phyloP scores from a whole-genome alignment of 2,797 vertebrate genomes.

The Lacerta viridis region DNA sequence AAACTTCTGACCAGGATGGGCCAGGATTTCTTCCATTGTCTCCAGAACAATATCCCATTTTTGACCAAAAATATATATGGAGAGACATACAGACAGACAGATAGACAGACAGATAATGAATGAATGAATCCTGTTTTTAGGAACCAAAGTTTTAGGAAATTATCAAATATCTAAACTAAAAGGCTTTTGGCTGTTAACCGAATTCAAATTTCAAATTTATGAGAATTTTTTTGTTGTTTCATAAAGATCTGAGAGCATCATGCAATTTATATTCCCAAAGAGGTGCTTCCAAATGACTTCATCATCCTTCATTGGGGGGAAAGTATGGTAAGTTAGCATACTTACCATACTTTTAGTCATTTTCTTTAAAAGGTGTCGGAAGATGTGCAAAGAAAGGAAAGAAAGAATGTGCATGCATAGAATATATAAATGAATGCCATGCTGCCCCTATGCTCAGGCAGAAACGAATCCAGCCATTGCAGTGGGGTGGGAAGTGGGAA shows the following conservation, averaged over 20 bases:
- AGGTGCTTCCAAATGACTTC: conserved; percentile 59
- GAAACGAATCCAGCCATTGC: background rate
- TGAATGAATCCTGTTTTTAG: conserved; percentile 61
- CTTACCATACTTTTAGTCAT: too few species aligned
- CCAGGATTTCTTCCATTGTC: background rate
- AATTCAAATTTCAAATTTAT: conserved; percentile 63
- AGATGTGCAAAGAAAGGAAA: conserved; percentile 23
- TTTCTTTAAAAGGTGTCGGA: conserved; percentile 32
- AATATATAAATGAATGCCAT: background rate
- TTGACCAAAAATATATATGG: conserved; percentile 44
- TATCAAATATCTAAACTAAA: conserved; percentile 69
- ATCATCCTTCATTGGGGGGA: conserved; percentile 48
- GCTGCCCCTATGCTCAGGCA: background rate
- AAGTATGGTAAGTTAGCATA: conserved; percentile 45
- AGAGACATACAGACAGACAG: too few species aligned
- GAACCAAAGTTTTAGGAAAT: conserved; percentile 67
- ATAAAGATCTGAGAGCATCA: conserved; percentile 71
- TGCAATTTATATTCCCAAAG: conserved; percentile 62
- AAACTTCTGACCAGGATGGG: background rate
- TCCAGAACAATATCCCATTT: conserved; percentile 1
- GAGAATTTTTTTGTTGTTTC: conserved; percentile 56
- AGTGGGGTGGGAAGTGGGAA: too few species aligned
- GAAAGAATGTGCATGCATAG: background rate
- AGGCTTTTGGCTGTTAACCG: conserved; percentile 62
- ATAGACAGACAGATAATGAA: too few species aligned